Percentiles rank a stretch among this genome's conserved stretches.
Evolutionary conservation across 2,888 invertebrate species (phyloP).

Genomic region (Tenodera sinensis): DNA sequence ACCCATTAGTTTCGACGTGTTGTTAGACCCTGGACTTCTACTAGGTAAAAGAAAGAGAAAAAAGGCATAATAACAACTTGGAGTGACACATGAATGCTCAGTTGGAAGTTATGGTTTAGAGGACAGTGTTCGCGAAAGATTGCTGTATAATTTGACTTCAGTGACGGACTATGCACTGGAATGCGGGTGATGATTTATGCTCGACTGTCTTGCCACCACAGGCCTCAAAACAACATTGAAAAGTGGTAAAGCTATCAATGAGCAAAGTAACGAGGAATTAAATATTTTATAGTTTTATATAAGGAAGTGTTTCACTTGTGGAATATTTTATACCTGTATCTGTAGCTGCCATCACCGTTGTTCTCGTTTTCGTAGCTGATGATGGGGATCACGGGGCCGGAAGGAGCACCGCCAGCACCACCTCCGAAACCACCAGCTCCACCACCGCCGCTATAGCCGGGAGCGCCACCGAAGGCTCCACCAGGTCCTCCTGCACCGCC

Average conservation of each 20-base stretch:
- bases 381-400: conserved; percentile 54
- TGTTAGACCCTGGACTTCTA: neutral
- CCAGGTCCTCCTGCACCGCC: neutral
- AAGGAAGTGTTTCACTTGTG: too few species aligned
- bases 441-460: conserved; percentile 1
- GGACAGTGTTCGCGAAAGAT: neutral
- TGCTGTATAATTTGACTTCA: neutral
- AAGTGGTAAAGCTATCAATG: too few species aligned
- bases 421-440: neutral
- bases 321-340: conserved; percentile 53
- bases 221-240: too few species aligned
- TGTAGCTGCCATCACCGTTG: conserved; percentile 61
- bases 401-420: conserved; percentile 14
- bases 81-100: neutral
- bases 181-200: neutral
- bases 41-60: neutral
- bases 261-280: too few species aligned
- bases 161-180: neutral
- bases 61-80: neutral
- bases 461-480: conserved; percentile 22
- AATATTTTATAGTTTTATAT: too few species aligned
- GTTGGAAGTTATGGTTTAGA: neutral
- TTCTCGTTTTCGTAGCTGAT: conserved; percentile 57
- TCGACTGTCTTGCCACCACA: neutral
- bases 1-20: neutral